Evolutionary conservation across 2,888 invertebrate species (phyloP).

Genomic region (Exephanes ischioxanthus): DNA sequence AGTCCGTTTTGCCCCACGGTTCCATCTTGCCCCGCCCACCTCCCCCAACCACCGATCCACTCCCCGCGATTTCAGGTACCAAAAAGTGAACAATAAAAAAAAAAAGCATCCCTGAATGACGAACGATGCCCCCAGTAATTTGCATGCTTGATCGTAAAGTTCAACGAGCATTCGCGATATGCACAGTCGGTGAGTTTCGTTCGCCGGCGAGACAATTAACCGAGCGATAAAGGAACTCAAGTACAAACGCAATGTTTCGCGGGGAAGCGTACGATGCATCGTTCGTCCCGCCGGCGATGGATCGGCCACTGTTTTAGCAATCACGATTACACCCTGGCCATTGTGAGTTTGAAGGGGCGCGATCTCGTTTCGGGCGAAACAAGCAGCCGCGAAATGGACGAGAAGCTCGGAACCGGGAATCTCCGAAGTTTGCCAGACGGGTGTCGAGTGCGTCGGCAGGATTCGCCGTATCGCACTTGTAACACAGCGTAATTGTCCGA

Average conservation of each 20-base stretch:
- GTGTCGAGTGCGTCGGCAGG: too few species aligned
- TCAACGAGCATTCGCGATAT: not conserved
- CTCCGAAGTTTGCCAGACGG: too few species aligned
- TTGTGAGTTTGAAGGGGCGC: too few species aligned
- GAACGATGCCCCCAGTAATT: not conserved
- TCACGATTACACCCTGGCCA: not conserved
- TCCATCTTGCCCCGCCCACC: too few species aligned
- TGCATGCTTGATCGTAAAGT: not conserved
- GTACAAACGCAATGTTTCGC: not conserved
- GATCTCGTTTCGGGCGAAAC: too few species aligned
- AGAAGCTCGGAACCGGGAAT: too few species aligned
- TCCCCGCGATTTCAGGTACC: not conserved
- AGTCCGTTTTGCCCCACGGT: too few species aligned
- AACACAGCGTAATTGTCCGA: too few species aligned
- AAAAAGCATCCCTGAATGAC: not conserved
- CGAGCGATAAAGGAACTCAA: constrained; percentile 2
- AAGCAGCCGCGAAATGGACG: too few species aligned
- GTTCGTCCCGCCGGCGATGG: not conserved
- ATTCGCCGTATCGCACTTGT: too few species aligned
- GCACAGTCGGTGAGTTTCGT: not conserved
- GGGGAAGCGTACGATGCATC: not conserved
- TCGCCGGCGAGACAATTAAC: not conserved
- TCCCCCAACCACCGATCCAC: not conserved
- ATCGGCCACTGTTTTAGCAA: not conserved
- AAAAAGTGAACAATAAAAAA: not conserved